Evolutionary conservation across 2,113 vertebrate species (phyloP).

Genomic region (Mohoua ochrocephala): DNA sequence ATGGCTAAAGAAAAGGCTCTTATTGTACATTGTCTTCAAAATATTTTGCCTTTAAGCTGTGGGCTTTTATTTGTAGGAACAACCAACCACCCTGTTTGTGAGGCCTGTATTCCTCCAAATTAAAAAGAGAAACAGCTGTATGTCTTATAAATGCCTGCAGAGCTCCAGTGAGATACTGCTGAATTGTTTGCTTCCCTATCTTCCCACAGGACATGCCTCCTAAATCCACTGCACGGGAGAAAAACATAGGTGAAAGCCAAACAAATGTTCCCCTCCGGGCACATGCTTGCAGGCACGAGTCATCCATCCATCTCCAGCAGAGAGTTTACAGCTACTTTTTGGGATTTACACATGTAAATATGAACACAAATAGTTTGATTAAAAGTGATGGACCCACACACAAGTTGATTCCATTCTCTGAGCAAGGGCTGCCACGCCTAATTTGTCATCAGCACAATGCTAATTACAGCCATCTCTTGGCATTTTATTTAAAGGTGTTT

Average conservation of each 20-base stretch:
- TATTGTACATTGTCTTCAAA: slow-evolving; percentile 76
- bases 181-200: background rate
- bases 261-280: background rate
- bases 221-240: slow-evolving; percentile 1
- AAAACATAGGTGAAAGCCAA: slow-evolving; percentile 49
- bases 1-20: slow-evolving; percentile 58
- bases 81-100: slow-evolving; percentile 44
- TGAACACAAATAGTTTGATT: background rate
- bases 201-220: slow-evolving; percentile 5
- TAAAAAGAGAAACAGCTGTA: slow-evolving; percentile 70
- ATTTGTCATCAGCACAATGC: background rate
- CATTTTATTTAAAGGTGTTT: background rate
- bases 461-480: background rate
- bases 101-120: slow-evolving; percentile 54
- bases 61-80: slow-evolving; percentile 70
- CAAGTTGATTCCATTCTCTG: background rate
- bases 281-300: background rate
- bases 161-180: background rate
- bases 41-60: slow-evolving; percentile 73
- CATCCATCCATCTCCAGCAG: background rate
- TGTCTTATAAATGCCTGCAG: slow-evolving; percentile 15
- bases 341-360: background rate
- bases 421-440: background rate
- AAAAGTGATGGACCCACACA: background rate
- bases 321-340: background rate